phyloP scores from a whole-genome alignment of 2,113 vertebrate genomes.

The Corvus cornix region DNA sequence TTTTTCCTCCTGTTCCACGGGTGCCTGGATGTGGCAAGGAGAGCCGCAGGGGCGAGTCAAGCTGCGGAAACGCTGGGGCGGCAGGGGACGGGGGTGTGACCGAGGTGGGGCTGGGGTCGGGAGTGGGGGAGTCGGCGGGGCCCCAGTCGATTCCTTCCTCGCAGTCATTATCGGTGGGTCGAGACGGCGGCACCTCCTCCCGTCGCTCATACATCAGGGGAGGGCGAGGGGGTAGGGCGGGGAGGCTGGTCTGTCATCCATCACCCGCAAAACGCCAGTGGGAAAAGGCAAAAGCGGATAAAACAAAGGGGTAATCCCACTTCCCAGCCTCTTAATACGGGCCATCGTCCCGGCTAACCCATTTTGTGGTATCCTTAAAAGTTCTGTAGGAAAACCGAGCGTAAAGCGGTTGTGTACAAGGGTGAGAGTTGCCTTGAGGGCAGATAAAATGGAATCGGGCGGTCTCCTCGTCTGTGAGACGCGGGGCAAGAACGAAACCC shows the following conservation, averaged over 20 bases:
- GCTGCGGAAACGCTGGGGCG: not conserved
- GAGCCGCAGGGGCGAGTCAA: not conserved
- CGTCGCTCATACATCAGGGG: not conserved
- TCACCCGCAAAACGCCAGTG: slow-evolving; percentile 67
- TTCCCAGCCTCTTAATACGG: not conserved
- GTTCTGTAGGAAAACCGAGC: not conserved
- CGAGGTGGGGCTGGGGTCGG: not conserved
- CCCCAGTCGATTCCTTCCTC: not conserved
- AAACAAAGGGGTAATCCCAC: slow-evolving; percentile 65
- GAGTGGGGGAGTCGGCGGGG: not conserved
- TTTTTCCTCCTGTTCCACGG: not conserved
- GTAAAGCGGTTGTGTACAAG: not conserved
- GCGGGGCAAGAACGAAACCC: not conserved
- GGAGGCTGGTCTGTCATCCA: slow-evolving; percentile 72
- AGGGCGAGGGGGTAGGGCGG: slow-evolving; percentile 17
- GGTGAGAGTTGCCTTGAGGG: slow-evolving; percentile 36
- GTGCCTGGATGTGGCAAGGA: not conserved
- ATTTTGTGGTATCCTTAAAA: not conserved
- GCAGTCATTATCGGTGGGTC: slow-evolving; percentile 48
- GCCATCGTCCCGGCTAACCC: not conserved
- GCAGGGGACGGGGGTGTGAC: not conserved
- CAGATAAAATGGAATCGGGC: slow-evolving; percentile 25
- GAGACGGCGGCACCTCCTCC: slow-evolving; percentile 37
- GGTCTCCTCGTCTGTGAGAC: not conserved
- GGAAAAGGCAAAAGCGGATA: slow-evolving; percentile 61